Evolutionary conservation across 1,140 invertebrate genomes (phyloP).

Genomic region (Argopecten irradians): DNA sequence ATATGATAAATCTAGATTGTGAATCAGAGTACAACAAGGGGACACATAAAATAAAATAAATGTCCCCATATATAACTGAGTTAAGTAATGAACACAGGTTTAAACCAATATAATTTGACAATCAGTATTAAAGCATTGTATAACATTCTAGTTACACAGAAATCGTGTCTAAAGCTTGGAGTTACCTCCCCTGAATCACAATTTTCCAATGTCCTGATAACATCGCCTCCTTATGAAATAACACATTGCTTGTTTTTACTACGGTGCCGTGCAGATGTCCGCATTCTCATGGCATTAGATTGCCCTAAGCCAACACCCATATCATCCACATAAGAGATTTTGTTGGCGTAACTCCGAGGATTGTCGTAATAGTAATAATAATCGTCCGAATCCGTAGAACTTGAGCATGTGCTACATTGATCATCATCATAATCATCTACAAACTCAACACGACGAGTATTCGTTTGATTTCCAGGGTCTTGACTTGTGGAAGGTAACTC

Average conservation of each 20-base stretch:
- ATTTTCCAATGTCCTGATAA: background rate
- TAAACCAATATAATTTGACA: background rate
- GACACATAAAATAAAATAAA: background rate
- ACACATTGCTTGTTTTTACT: constrained; percentile 69
- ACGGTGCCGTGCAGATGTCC: constrained; percentile 57
- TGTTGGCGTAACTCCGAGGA: constrained; percentile 48
- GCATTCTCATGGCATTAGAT: constrained; percentile 50
- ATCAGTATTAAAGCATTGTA: background rate
- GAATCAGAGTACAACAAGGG: background rate
- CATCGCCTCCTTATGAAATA: constrained; percentile 56
- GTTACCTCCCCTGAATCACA: background rate
- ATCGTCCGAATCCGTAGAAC: constrained; percentile 70
- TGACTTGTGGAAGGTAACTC: constrained; percentile 46
- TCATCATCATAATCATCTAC: constrained; percentile 59
- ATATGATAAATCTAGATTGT: background rate
- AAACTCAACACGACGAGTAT: constrained; percentile 32
- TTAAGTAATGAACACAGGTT: background rate
- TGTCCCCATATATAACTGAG: background rate
- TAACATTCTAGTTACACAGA: background rate
- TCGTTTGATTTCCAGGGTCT: constrained; percentile 46
- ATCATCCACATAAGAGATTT: constrained; percentile 74
- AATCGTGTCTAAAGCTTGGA: background rate
- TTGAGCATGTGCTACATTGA: constrained; percentile 73
- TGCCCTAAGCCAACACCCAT: constrained; percentile 63
- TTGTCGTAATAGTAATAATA: constrained; percentile 68